Evolutionary conservation across 2,888 invertebrate genomes (phyloP).

Genomic region (Disparrhopalites patrizii): DNA sequence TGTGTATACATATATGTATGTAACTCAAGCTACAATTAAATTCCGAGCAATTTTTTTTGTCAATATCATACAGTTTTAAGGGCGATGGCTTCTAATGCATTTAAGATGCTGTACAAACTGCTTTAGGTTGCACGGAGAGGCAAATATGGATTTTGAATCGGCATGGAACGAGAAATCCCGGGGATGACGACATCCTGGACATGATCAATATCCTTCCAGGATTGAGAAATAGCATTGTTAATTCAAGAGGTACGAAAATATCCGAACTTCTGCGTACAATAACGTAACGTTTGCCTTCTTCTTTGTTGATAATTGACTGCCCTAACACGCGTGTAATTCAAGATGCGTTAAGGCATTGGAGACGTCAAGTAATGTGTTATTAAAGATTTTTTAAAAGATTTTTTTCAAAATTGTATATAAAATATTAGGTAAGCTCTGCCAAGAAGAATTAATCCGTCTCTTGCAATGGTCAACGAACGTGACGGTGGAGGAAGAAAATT

Average conservation of each 20-base stretch:
- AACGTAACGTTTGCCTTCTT: too few species aligned
- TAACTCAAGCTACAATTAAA: neutral
- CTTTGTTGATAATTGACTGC: too few species aligned
- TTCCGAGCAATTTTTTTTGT: neutral
- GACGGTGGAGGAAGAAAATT: conserved; percentile 22
- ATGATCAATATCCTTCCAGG: conserved; percentile 28
- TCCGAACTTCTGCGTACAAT: too few species aligned
- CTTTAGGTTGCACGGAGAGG: conserved; percentile 30
- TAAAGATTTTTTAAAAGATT: neutral
- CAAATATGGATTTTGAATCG: conserved; percentile 38
- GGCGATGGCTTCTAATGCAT: too few species aligned
- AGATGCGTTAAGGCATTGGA: too few species aligned
- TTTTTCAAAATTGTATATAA: neutral
- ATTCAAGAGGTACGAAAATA: neutral
- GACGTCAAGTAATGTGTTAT: neutral
- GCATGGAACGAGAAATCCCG: conserved; percentile 41
- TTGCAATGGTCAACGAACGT: conserved; percentile 29
- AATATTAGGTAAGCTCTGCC: conserved; percentile 20
- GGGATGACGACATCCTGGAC: conserved; percentile 28
- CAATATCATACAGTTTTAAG: neutral
- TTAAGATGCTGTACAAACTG: too few species aligned
- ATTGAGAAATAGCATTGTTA: conserved; percentile 7
- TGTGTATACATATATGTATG: too few species aligned
- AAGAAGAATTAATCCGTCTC: conserved; percentile 9
- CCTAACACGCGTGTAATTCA: too few species aligned